phyloP scores from a whole-genome alignment of 2,113 vertebrate species.

The Guaruba guarouba region DNA sequence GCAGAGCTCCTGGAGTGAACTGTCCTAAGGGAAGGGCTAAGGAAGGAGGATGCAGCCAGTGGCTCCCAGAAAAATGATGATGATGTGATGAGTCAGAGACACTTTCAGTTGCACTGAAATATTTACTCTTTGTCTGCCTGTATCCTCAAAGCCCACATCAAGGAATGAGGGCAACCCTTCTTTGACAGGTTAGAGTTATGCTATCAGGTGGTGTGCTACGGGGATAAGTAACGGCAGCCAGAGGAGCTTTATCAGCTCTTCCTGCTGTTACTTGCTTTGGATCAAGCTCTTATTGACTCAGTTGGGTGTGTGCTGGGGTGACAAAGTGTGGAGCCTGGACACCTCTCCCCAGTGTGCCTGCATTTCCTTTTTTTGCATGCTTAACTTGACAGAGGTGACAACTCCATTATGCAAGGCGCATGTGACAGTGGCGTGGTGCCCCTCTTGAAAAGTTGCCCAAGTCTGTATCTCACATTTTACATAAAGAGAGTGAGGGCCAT shows the following conservation, averaged over 20 bases:
- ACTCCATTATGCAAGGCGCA: not conserved
- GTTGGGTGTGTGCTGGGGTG: not conserved
- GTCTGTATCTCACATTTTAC: slow-evolving; percentile 23
- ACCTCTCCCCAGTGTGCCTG: not conserved
- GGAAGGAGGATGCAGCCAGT: slow-evolving; percentile 35
- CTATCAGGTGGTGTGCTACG: not conserved
- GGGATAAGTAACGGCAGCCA: not conserved
- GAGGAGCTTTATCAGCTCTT: slow-evolving; percentile 34
- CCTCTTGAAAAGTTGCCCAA: not conserved
- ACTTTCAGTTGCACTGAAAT: not conserved
- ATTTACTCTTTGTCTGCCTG: slow-evolving; percentile 30
- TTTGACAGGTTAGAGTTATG: not conserved
- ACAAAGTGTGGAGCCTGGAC: not conserved
- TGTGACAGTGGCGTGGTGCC: not conserved
- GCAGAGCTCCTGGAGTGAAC: slow-evolving; percentile 19
- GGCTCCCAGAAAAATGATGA: slow-evolving; percentile 32
- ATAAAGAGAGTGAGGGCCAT: slow-evolving; percentile 22
- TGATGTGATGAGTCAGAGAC: slow-evolving; percentile 25
- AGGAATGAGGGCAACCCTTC: not conserved
- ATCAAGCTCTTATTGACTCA: slow-evolving; percentile 4
- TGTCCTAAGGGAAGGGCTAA: slow-evolving; percentile 19
- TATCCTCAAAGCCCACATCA: not conserved
- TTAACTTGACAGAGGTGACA: slow-evolving; percentile 18
- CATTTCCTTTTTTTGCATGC: not conserved
- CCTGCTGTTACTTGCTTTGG: slow-evolving; percentile 37